These are phyloP conservation scores for Agapornis canus DNA, from an alignment of 2,797 vertebrate species.

Conservation along the genomic window DNA sequence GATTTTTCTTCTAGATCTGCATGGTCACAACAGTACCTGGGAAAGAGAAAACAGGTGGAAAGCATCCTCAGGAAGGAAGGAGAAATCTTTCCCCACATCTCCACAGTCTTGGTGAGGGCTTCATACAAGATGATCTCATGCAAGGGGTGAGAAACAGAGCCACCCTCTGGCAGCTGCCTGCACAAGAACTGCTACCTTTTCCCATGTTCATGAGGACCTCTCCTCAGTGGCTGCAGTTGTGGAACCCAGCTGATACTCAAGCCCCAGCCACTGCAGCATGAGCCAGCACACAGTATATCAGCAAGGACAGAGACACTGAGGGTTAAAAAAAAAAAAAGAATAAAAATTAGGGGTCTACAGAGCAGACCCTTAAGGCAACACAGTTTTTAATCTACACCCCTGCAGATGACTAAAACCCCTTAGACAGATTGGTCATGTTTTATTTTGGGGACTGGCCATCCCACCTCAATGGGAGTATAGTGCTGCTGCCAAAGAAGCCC, in stretches of 20 bases:
- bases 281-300: background rate
- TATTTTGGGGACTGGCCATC: background rate
- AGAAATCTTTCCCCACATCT: background rate
- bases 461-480: background rate
- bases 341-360: background rate
- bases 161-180: background rate
- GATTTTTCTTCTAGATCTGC: background rate
- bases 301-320: background rate
- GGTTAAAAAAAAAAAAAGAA: background rate
- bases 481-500: background rate
- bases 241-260: background rate
- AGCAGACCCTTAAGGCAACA: background rate
- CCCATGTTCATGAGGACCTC: fast-evolving
- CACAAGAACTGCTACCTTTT: background rate
- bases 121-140: fast-evolving
- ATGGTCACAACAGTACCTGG: background rate
- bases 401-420: background rate
- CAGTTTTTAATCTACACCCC: background rate
- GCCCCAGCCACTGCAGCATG: fast-evolving
- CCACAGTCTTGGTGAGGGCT: background rate
- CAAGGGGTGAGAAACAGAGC: background rate
- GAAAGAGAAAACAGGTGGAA: background rate
- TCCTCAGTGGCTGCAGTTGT: fast-evolving
- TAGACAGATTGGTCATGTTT: background rate
- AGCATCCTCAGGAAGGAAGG: background rate